A percentile compares a stretch with the other conserved stretches of the same genome.
Evolutionary conservation across 2,888 invertebrate genomes (phyloP).

Genomic region (Cryptocephalus moraei): DNA sequence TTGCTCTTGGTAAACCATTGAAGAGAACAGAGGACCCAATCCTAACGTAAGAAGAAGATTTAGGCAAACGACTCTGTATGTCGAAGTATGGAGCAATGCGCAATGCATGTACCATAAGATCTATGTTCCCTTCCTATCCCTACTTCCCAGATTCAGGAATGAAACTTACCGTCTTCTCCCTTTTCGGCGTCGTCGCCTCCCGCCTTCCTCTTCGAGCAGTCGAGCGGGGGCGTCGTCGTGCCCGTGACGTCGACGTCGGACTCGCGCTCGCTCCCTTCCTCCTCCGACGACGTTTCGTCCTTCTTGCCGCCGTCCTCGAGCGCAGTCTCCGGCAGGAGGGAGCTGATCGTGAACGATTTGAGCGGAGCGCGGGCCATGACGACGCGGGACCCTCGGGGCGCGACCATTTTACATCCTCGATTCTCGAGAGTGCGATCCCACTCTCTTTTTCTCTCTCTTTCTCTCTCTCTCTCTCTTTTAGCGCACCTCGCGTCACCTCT

Average conservation of each 20-base stretch:
- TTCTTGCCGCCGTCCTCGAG: conserved; percentile 8
- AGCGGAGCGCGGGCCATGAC: conserved; percentile 50
- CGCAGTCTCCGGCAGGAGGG: conserved; percentile 48
- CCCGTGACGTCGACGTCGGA: conserved; percentile 70
- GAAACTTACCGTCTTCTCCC: neutral
- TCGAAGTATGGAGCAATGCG: too few relatives aligned
- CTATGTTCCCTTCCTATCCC: too few relatives aligned
- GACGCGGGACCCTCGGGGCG: conserved; percentile 16
- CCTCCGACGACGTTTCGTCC: conserved; percentile 22
- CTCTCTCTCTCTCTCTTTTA: neutral
- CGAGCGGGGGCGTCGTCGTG: conserved; percentile 52
- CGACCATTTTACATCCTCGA: conserved; percentile 16
- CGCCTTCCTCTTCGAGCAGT: conserved; percentile 46
- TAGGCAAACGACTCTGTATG: too few relatives aligned
- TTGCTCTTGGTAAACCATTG: too few relatives aligned
- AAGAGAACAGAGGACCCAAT: too few relatives aligned
- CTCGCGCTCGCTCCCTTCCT: conserved; percentile 51
- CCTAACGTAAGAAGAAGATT: too few relatives aligned
- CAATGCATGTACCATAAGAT: too few relatives aligned
- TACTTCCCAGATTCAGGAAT: too few relatives aligned
- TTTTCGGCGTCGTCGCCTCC: neutral
- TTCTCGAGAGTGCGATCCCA: neutral
- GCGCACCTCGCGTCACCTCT: neutral
- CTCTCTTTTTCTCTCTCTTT: neutral
- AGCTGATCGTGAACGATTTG: conserved; percentile 73